A percentile compares a stretch with the other conserved stretches of the same genome.
Conservation (phyloP, 2,797 vertebrate genomes). For the Phaenicophaeus curvirostris region DNA sequence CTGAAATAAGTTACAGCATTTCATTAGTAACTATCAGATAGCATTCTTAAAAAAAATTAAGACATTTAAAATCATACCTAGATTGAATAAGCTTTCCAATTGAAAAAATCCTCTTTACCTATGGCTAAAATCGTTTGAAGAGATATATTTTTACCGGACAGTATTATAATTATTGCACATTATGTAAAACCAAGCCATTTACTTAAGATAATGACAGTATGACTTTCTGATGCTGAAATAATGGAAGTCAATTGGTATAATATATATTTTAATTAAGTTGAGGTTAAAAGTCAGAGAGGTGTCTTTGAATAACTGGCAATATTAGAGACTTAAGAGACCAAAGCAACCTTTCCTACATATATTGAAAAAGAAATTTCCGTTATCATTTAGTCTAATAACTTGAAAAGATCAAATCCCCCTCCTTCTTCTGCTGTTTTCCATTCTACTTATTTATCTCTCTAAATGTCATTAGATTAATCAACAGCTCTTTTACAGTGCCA, state of each 20-base stretch:
- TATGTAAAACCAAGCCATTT: conserved; percentile 59
- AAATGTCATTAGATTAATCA: conserved; percentile 25
- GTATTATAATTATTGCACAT: neutral
- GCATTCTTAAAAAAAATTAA: neutral
- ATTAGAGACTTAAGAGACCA: conserved; percentile 15
- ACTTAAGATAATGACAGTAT: conserved; percentile 38
- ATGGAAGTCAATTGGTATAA: conserved; percentile 13
- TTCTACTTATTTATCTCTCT: conserved; percentile 17
- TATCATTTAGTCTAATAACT: conserved; percentile 24
- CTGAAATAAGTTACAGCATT: neutral
- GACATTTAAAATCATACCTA: too few relatives aligned
- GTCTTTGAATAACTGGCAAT: conserved; percentile 38
- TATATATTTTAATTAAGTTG: conserved; percentile 52
- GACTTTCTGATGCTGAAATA: conserved; percentile 40
- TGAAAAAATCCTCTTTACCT: neutral
- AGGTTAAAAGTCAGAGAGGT: conserved; percentile 53
- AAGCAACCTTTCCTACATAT: neutral
- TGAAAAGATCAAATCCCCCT: conserved; percentile 54
- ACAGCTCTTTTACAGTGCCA: conserved; percentile 14
- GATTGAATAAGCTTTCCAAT: neutral
- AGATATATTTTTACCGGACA: neutral
- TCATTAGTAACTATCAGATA: neutral
- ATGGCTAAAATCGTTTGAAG: neutral
- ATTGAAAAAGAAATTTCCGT: conserved; percentile 43
- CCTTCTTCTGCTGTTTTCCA: neutral